A percentile compares a stretch with the other conserved stretches of the same genome.
These are phyloP conservation scores for Syrista parreyssii DNA, from an alignment of 2,888 invertebrate genomes.

Conservation along the genomic window DNA sequence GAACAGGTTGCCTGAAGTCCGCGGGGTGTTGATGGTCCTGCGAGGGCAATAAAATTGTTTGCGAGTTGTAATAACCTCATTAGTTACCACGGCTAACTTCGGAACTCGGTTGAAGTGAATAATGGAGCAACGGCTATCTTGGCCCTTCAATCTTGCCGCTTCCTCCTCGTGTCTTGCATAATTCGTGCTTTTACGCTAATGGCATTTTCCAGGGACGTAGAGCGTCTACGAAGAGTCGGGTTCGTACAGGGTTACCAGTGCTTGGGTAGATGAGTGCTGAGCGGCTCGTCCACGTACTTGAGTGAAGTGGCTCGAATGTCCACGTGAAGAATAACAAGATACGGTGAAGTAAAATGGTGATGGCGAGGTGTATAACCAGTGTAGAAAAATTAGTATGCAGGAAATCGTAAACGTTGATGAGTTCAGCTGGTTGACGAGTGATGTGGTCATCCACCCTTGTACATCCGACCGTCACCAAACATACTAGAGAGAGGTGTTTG, in stretches of 20 bases:
- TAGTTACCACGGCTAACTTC: slow-evolving; percentile 18
- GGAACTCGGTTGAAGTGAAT: slow-evolving; percentile 17
- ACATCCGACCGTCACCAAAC: slow-evolving; percentile 51
- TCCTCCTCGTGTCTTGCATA: slow-evolving; percentile 3
- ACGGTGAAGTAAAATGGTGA: neutral
- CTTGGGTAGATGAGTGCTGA: neutral
- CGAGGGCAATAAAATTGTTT: slow-evolving; percentile 23
- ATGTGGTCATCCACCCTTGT: slow-evolving; percentile 57
- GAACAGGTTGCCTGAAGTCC: neutral
- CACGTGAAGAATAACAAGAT: neutral
- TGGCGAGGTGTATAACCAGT: neutral
- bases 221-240: neutral
- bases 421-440: slow-evolving; percentile 54
- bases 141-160: slow-evolving; percentile 20
- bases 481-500: slow-evolving; percentile 38
- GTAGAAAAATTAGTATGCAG: neutral
- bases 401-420: slow-evolving; percentile 36
- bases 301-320: neutral
- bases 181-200: slow-evolving; percentile 9
- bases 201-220: slow-evolving; percentile 6
- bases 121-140: slow-evolving; percentile 20
- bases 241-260: neutral
- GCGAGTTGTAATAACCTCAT: slow-evolving; percentile 25
- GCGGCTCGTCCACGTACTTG: neutral
- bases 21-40: slow-evolving; percentile 20